Percentiles rank a stretch among this genome's conserved stretches.
Conservation (phyloP, 2,113 vertebrate genomes). For the Tetraodon nigroviridis region DNA sequence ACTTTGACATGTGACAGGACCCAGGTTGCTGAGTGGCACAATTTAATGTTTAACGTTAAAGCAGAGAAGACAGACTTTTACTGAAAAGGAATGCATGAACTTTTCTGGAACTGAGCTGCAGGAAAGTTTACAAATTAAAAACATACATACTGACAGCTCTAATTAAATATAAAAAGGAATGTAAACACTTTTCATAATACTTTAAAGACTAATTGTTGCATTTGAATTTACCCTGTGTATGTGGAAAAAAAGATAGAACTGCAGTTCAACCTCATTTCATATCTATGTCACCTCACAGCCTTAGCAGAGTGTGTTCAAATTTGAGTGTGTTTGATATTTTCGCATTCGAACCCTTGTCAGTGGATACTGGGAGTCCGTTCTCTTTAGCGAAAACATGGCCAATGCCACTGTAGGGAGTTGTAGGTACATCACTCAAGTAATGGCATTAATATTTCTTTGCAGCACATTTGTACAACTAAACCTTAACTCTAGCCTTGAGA, state of each 20-base stretch:
- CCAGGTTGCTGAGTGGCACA: conserved; percentile 33
- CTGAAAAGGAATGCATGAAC: conserved; percentile 53
- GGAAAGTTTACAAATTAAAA: too few relatives aligned
- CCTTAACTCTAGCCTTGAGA: conserved; percentile 24
- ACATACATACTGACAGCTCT: too few relatives aligned
- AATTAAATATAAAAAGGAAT: background rate
- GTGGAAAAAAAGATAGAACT: too few relatives aligned
- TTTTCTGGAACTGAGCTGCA: background rate
- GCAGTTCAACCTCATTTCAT: too few relatives aligned
- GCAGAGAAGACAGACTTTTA: conserved; percentile 46
- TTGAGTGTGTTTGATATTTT: conserved; percentile 54
- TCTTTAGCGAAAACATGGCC: conserved; percentile 17
- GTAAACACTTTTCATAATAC: conserved; percentile 20
- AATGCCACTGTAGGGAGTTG: conserved; percentile 32
- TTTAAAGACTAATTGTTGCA: background rate
- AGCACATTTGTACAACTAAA: conserved; percentile 14
- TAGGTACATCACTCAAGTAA: conserved; percentile 19
- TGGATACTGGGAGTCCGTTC: conserved; percentile 11
- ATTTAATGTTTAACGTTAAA: conserved; percentile 63
- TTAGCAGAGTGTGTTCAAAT: conserved; percentile 21
- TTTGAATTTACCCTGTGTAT: background rate
- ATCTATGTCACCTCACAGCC: background rate
- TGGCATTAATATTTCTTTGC: conserved; percentile 38
- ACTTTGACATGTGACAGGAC: conserved; percentile 42
- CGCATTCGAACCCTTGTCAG: conserved; percentile 35